A percentile compares a stretch with the other conserved stretches of the same genome.
phyloP scores from a whole-genome alignment of 2,888 invertebrate genomes.

The Drosophila aldrichi region DNA sequence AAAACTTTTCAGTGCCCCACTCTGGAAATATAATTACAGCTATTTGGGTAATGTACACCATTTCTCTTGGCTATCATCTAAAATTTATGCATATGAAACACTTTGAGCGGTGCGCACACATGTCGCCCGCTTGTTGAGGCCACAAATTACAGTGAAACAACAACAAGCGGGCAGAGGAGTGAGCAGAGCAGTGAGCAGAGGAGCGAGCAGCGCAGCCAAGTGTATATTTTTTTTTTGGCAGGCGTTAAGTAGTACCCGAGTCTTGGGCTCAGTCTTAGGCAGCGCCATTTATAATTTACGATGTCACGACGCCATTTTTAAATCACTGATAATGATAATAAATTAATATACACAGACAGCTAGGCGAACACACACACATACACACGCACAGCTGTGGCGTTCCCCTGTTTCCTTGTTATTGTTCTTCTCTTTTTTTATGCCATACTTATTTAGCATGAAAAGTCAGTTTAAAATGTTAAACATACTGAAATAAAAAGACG shows the following conservation, averaged over 20 bases:
- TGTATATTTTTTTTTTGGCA: constrained; percentile 30
- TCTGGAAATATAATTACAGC: constrained; percentile 28
- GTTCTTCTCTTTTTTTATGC: constrained; percentile 43
- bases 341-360: constrained; percentile 71
- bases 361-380: constrained; percentile 31
- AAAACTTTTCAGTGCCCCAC: neutral
- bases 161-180: neutral
- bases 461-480: constrained; percentile 73
- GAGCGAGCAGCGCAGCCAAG: constrained; percentile 11
- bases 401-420: constrained; percentile 13
- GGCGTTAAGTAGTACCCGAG: constrained; percentile 69
- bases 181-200: neutral
- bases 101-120: constrained; percentile 26
- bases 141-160: constrained; percentile 48
- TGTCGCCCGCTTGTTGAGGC: constrained; percentile 29
- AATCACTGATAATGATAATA: constrained; percentile 82
- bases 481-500: constrained; percentile 25
- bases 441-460: constrained; percentile 76
- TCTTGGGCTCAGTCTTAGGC: constrained; percentile 43
- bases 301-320: constrained; percentile 77
- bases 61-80: constrained; percentile 21
- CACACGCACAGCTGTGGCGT: constrained; percentile 26
- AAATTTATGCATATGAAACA: constrained; percentile 30
- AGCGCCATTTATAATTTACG: constrained; percentile 75
- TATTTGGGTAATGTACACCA: constrained; percentile 6